phyloP scores from a whole-genome alignment of 2,888 invertebrate genomes.

The Muscina levida region DNA sequence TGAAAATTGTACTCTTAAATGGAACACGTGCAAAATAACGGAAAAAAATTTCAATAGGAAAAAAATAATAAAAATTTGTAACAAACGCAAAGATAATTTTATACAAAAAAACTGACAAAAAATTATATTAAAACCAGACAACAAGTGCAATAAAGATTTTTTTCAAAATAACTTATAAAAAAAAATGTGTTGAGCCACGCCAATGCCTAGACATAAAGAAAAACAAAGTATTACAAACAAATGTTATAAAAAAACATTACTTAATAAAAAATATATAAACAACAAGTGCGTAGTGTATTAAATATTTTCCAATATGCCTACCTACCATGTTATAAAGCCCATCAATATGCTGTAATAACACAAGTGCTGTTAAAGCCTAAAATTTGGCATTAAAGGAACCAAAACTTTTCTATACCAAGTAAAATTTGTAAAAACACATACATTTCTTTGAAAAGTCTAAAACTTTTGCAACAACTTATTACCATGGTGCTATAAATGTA shows the following conservation, averaged over 20 bases:
- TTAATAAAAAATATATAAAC: slow-evolving; percentile 2
- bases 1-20: slow-evolving; percentile 10
- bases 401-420: not conserved
- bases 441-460: too few species aligned
- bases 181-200: slow-evolving; percentile 2
- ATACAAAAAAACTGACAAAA: slow-evolving; percentile 29
- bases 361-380: slow-evolving; percentile 36
- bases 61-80: slow-evolving; percentile 27
- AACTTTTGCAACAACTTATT: not conserved
- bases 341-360: slow-evolving; percentile 51
- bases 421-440: too few species aligned
- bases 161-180: slow-evolving; percentile 8
- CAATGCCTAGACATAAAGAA: too few species aligned
- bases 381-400: not conserved
- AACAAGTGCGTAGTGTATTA: not conserved
- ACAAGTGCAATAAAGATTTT: slow-evolving; percentile 23
- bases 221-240: too few species aligned
- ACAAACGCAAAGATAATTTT: slow-evolving; percentile 36
- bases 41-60: slow-evolving; percentile 31
- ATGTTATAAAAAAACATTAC: too few species aligned
- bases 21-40: slow-evolving; percentile 21
- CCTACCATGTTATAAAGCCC: slow-evolving; percentile 32
- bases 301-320: too few species aligned
- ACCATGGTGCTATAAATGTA: not conserved
- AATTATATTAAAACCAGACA: not conserved